phyloP scores from a whole-genome alignment of 1,140 invertebrate species.

The Daktulosphaira vitifoliae region DNA sequence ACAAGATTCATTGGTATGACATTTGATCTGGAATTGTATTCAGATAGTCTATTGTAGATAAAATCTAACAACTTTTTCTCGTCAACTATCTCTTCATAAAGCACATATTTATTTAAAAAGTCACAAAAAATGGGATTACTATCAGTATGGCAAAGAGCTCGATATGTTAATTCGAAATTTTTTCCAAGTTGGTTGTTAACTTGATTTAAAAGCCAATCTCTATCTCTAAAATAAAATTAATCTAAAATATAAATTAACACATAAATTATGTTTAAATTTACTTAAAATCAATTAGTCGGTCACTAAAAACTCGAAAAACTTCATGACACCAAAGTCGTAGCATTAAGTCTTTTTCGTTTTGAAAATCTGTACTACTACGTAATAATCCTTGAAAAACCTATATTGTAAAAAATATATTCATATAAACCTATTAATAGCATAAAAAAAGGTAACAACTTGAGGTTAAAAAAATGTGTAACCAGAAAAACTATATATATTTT shows the following conservation, averaged over 20 bases:
- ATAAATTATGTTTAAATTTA: conserved; percentile 41
- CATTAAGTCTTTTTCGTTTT: conserved; percentile 49
- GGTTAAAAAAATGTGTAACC: too few species aligned
- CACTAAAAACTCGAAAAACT: conserved; percentile 69
- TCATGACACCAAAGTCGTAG: conserved; percentile 74
- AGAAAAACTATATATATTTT: too few species aligned
- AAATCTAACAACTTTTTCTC: conserved; percentile 46
- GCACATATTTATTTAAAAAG: conserved; percentile 32
- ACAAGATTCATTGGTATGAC: conserved; percentile 69
- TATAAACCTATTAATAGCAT: too few species aligned
- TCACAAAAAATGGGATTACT: conserved; percentile 14
- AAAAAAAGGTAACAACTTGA: too few species aligned
- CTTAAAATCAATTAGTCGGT: conserved; percentile 67
- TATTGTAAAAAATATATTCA: too few species aligned
- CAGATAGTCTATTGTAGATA: conserved; percentile 54
- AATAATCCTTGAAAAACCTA: conserved; percentile 65
- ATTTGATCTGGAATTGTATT: conserved; percentile 68
- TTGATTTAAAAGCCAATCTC: conserved; percentile 13
- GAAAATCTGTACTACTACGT: conserved; percentile 55
- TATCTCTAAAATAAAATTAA: not conserved
- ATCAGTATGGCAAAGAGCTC: conserved; percentile 29
- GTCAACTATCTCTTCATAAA: conserved; percentile 49
- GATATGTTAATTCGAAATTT: not conserved
- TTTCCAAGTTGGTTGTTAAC: not conserved
- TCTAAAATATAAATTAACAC: not conserved